Evolutionary conservation across 2,888 invertebrate species (phyloP).

Genomic region (Tipula vernalis): DNA sequence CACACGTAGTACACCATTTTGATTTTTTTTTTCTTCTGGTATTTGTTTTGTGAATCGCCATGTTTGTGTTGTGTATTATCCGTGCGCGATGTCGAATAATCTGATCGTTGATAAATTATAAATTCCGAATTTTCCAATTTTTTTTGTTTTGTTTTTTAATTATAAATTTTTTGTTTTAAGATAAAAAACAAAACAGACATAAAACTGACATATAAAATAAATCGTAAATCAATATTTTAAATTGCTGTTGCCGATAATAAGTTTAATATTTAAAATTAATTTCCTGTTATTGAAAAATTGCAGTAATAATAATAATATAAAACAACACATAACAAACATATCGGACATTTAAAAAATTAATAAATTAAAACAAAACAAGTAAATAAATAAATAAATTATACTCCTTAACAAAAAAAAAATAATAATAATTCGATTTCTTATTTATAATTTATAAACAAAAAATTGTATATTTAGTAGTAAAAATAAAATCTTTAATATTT

Average conservation of each 20-base stretch:
- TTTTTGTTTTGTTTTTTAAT: slow-evolving; percentile 4
- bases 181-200: background rate
- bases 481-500: background rate
- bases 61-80: background rate
- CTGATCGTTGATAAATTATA: background rate
- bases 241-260: background rate
- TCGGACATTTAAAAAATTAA: background rate
- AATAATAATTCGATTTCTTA: background rate
- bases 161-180: background rate
- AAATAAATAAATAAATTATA: background rate
- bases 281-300: background rate
- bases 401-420: background rate
- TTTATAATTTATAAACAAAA: background rate
- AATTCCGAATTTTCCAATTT: background rate
- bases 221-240: background rate
- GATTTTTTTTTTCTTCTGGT: background rate
- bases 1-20: background rate
- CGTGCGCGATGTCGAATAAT: background rate
- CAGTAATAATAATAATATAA: background rate
- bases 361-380: background rate
- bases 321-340: background rate
- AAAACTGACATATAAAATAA: background rate
- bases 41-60: background rate
- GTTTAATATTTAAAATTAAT: background rate
- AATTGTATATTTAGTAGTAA: background rate